These are phyloP conservation scores for Anoncus sp. DNA, from an alignment of 2,888 invertebrate species.

Conservation along the genomic window DNA sequence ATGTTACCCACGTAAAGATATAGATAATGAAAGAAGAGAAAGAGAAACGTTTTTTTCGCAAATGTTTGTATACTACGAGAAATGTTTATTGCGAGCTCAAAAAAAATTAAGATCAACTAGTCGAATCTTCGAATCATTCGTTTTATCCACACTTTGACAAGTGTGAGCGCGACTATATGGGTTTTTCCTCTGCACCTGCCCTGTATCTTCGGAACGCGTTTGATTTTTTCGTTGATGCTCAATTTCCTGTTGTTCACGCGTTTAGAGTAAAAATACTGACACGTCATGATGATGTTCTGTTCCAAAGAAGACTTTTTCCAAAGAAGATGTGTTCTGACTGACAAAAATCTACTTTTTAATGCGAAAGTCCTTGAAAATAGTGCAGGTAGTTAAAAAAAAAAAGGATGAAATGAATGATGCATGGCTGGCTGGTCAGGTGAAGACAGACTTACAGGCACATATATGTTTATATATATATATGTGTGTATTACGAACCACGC, in stretches of 20 bases:
- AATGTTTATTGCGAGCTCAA: too few relatives aligned
- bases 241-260: slow-evolving; percentile 30
- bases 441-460: too few relatives aligned
- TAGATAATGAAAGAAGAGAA: not conserved
- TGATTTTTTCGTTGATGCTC: slow-evolving; percentile 2
- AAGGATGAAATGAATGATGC: not conserved
- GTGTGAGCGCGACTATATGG: too few relatives aligned
- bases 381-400: not conserved
- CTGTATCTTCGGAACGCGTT: not conserved
- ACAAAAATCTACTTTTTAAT: not conserved
- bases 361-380: not conserved
- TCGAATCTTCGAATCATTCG: not conserved
- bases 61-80: too few relatives aligned
- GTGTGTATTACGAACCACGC: too few relatives aligned
- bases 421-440: not conserved
- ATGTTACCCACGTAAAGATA: not conserved
- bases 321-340: not conserved
- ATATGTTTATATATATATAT: too few relatives aligned
- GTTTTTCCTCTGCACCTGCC: slow-evolving; percentile 22
- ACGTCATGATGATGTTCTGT: slow-evolving; percentile 33
- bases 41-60: too few relatives aligned
- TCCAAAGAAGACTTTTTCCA: not conserved
- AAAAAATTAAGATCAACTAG: not conserved
- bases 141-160: not conserved
- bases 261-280: not conserved